Conservation (phyloP, 1,140 invertebrate species). For the Drosophila kanapiae region DNA sequence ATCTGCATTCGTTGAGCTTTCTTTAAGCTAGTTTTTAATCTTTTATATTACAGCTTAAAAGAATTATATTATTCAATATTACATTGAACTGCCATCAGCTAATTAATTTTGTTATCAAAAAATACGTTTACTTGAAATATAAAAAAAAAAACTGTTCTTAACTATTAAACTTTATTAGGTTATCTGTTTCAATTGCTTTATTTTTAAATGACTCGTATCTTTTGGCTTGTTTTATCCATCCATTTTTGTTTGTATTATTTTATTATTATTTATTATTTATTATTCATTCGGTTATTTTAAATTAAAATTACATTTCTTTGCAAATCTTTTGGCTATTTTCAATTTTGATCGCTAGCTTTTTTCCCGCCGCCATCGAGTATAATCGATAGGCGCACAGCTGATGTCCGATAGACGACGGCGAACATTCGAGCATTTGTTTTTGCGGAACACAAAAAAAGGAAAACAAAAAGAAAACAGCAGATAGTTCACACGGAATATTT, state of each 20-base stretch:
- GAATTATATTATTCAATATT: no score
- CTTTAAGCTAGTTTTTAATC: no score
- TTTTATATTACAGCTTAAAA: no score
- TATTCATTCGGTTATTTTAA: neutral
- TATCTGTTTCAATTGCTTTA: no score
- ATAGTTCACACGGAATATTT: slow-evolving; percentile 10
- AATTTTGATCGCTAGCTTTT: neutral
- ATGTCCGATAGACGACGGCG: slow-evolving; percentile 4
- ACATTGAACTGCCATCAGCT: no score
- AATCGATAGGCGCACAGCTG: slow-evolving; percentile 31
- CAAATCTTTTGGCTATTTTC: slow-evolving; percentile 6
- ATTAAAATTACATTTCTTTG: slow-evolving; percentile 1
- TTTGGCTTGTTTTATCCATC: no score
- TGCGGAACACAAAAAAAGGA: neutral
- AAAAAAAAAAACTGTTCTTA: no score
- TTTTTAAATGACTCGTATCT: no score
- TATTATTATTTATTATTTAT: neutral
- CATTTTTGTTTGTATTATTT: neutral
- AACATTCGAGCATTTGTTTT: slow-evolving; percentile 33
- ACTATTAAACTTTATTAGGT: no score
- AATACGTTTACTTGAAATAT: no score
- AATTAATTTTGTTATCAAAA: no score
- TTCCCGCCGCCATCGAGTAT: neutral
- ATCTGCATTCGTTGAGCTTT: no score
- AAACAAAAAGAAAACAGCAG: neutral